Evolutionary conservation across 2,113 vertebrate species (phyloP).

Genomic region (Pygathrix nemaeus): DNA sequence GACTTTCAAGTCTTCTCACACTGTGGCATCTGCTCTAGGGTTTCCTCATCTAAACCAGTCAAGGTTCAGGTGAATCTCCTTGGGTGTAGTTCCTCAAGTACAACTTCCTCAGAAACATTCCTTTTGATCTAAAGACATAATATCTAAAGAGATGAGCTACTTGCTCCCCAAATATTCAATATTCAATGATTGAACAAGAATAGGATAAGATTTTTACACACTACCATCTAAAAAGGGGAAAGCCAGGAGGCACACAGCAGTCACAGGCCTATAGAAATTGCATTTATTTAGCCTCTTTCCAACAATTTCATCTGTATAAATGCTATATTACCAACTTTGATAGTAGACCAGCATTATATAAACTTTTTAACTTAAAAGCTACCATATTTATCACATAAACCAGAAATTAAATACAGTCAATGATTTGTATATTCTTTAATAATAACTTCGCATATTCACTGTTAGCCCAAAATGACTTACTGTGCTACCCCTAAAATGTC

Average conservation of each 20-base stretch:
- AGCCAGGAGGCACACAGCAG: not conserved
- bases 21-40: not conserved
- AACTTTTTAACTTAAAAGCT: not conserved
- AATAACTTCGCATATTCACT: not conserved
- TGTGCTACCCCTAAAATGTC: not conserved
- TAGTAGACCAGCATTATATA: not conserved
- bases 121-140: not conserved
- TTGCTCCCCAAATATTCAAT: not conserved
- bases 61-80: not conserved
- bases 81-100: not conserved
- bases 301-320: not conserved
- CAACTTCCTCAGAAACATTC: not conserved
- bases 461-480: not conserved
- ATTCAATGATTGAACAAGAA: not conserved
- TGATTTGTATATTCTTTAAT: not conserved
- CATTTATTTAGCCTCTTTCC: not conserved
- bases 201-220: not conserved
- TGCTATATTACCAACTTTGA: not conserved
- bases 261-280: not conserved
- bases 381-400: not conserved
- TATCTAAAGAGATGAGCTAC: not conserved
- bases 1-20: not conserved
- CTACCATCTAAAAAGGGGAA: not conserved
- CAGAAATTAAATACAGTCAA: not conserved
- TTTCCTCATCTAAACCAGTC: not conserved